Evolutionary conservation across 1,140 invertebrate genomes (phyloP).

Genomic region (Agrilus planipennis): DNA sequence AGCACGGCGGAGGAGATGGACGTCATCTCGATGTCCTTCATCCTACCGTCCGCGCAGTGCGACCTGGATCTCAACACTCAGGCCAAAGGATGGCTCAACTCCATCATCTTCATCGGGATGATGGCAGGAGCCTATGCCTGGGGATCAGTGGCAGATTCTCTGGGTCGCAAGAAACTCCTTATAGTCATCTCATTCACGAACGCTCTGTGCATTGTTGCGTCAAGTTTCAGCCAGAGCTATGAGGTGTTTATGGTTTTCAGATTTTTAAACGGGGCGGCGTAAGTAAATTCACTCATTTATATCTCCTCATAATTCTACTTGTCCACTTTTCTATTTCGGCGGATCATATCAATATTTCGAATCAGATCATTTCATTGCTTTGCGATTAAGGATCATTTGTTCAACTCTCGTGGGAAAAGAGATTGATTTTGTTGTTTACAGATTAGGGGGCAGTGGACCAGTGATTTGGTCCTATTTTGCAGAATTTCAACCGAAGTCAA

Average conservation of each 20-base stretch:
- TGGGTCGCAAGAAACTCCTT: slow-evolving; percentile 73
- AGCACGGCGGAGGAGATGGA: slow-evolving; percentile 93
- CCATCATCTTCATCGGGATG: slow-evolving; percentile 82
- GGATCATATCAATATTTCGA: too few species aligned
- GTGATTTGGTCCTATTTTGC: slow-evolving; percentile 93
- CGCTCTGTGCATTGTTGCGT: slow-evolving; percentile 74
- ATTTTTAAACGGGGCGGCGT: slow-evolving; percentile 86
- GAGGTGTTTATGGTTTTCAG: slow-evolving; percentile 78
- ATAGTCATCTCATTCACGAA: slow-evolving; percentile 84
- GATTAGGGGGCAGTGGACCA: slow-evolving; percentile 85
- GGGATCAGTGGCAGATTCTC: slow-evolving; percentile 79
- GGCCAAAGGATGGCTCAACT: slow-evolving; percentile 79
- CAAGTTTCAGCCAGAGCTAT: slow-evolving; percentile 77
- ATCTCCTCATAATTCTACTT: slow-evolving; percentile 5
- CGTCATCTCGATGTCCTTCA: slow-evolving; percentile 89
- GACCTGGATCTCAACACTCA: slow-evolving; percentile 76
- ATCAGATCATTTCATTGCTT: too few species aligned
- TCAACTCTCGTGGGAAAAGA: too few species aligned
- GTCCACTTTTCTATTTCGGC: background rate
- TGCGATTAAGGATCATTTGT: too few species aligned
- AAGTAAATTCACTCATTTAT: slow-evolving; percentile 38
- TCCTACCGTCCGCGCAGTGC: slow-evolving; percentile 84
- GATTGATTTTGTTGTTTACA: too few species aligned
- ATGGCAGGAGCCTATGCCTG: slow-evolving; percentile 85
- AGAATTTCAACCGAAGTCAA: slow-evolving; percentile 83